A percentile compares a stretch with the other conserved stretches of the same genome.
phyloP scores from a whole-genome alignment of 2,797 vertebrate species.

The Thunnus albacares region DNA sequence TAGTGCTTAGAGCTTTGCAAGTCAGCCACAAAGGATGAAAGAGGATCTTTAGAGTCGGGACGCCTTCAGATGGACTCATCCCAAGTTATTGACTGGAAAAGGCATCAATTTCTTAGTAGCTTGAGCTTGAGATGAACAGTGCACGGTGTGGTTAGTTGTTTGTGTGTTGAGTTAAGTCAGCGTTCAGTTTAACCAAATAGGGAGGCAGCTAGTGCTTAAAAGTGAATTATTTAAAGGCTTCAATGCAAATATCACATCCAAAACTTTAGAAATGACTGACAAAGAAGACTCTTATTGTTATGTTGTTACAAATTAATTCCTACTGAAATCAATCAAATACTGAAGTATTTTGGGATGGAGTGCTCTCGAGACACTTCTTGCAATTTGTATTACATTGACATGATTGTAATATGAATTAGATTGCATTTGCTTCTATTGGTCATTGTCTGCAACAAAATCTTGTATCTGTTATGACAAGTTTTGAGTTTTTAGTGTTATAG shows the following conservation, averaged over 20 bases:
- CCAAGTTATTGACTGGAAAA: constrained; percentile 69
- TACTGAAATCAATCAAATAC: background rate
- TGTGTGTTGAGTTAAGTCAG: constrained; percentile 18
- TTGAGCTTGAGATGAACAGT: constrained; percentile 34
- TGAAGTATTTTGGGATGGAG: background rate
- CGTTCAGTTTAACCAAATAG: constrained; percentile 30
- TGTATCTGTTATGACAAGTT: background rate
- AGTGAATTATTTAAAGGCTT: background rate
- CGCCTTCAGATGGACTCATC: constrained; percentile 69
- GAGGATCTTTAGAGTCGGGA: constrained; percentile 71
- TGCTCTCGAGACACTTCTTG: background rate
- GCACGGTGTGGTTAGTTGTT: constrained; percentile 22
- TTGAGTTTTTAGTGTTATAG: background rate
- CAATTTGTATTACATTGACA: too few species aligned
- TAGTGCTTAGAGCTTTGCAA: constrained; percentile 69
- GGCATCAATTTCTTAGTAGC: constrained; percentile 61
- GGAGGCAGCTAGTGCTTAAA: background rate
- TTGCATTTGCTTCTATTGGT: too few species aligned
- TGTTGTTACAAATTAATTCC: background rate
- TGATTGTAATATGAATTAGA: too few species aligned
- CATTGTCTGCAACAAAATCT: too few species aligned
- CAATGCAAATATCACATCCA: background rate
- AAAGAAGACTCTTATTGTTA: background rate
- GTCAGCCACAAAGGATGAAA: constrained; percentile 83
- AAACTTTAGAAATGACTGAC: background rate